A percentile compares a stretch with the other conserved stretches of the same genome.
Evolutionary conservation across 1,140 invertebrate genomes (phyloP).

Genomic region (Lordiphosa clarofinis): DNA sequence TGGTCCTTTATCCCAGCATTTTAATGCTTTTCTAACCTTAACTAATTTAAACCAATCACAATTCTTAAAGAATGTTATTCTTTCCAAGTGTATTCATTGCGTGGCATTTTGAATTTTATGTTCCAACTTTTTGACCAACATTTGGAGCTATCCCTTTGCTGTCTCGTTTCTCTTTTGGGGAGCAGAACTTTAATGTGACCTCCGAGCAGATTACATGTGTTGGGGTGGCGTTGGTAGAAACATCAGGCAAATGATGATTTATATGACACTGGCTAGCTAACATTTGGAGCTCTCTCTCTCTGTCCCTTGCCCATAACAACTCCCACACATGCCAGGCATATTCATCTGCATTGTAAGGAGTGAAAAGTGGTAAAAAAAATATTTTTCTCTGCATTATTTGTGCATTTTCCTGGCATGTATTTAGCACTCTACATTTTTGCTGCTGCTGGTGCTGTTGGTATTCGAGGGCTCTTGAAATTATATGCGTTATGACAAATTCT

Average conservation of each 20-base stretch:
- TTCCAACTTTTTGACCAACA: constrained; percentile 1
- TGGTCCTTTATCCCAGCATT: too few species aligned
- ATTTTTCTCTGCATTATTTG: constrained; percentile 60
- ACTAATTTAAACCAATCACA: too few species aligned
- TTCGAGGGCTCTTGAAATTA: constrained; percentile 40
- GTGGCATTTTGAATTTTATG: constrained; percentile 27
- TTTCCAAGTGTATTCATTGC: constrained; percentile 1
- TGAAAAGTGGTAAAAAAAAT: constrained; percentile 60
- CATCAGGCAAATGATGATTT: constrained; percentile 59
- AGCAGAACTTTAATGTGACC: constrained; percentile 41
- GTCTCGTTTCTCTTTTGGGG: constrained; percentile 5
- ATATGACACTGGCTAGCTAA: constrained; percentile 34
- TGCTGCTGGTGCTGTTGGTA: constrained; percentile 1
- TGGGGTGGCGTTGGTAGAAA: neutral
- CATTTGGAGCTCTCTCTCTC: neutral
- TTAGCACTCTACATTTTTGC: constrained; percentile 34
- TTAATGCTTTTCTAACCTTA: too few species aligned
- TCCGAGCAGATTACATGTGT: constrained; percentile 46
- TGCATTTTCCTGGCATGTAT: constrained; percentile 44
- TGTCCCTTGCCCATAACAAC: neutral
- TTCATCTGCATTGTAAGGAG: constrained; percentile 19
- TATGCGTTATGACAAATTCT: constrained; percentile 51
- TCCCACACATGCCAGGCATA: constrained; percentile 18
- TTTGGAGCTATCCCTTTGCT: too few species aligned
- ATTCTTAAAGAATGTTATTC: too few species aligned